Evolutionary conservation across 2,888 invertebrate genomes (phyloP), one percentile per base, ranked within the genome.

Genomic region (Nomada fucata): DNA sequence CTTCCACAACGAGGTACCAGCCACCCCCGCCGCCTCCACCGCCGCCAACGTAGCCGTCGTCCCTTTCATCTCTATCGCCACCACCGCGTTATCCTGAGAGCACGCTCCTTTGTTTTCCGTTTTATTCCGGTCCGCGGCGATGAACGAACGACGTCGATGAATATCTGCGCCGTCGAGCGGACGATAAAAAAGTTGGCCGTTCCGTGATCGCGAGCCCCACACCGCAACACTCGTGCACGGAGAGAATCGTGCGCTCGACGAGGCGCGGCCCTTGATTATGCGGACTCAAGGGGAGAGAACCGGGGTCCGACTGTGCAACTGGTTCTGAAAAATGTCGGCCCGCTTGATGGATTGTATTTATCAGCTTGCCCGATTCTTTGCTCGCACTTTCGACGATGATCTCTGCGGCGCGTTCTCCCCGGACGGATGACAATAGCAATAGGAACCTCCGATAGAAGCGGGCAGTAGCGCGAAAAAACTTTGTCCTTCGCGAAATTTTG

Each of bases 51-150:
- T 36, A 36, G 36, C 36, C 36, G 36, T 36, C 36, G 36, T 36
- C 36, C 7, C 36, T 36, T 36, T 36, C 36, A 36, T 36, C 52
- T 20, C 47, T 47, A 50, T 52, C 76, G 47, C 61, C 73, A 68
- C 67, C 73, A 29, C 50, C 75, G 53, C 61, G 70, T 80, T 73
- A 76, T 67, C 63, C 74, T 29, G 61, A 74, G 75, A 76, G 67
- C 57, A 59, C 79, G 70, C 76, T 86, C 85, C 90, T 90, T 90
- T 89, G 90, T 89, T 88, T 90, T 87, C 89, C 88, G 79, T 82
- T 88, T 87, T 87, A 82, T 84, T 82, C 84, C 72, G 71, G 69
- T 79, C 60, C 81, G 64, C 76, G 78, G 60, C 82, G 76, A 80
- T 72, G 79, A 79, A 63, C 73, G 67, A 36, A 47, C 72, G 67